Conservation (phyloP, 2,888 invertebrate genomes). For the Orthosia gothica region DNA sequence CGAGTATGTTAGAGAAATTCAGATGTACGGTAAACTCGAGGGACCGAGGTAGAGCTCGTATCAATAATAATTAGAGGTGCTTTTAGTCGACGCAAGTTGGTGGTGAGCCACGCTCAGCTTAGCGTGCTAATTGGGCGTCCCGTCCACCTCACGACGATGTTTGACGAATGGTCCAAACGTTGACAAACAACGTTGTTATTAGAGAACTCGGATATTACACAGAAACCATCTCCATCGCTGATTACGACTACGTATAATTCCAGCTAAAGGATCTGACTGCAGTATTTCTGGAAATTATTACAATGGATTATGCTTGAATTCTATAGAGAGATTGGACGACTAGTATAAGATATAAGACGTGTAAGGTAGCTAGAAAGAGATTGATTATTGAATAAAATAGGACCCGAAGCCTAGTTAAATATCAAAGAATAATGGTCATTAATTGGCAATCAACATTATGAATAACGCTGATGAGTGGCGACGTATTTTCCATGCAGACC, state of each 20-base stretch:
- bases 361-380: slow-evolving; percentile 4
- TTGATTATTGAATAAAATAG: slow-evolving; percentile 25
- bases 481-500: slow-evolving; percentile 44
- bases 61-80: slow-evolving; percentile 77
- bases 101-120: slow-evolving; percentile 71
- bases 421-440: slow-evolving; percentile 16
- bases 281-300: slow-evolving; percentile 45
- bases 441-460: slow-evolving; percentile 25
- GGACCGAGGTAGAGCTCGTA: slow-evolving; percentile 67
- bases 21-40: slow-evolving; percentile 61
- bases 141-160: slow-evolving; percentile 65
- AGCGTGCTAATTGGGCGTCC: slow-evolving; percentile 69
- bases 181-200: slow-evolving; percentile 70
- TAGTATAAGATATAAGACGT: slow-evolving; percentile 19
- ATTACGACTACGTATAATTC: slow-evolving; percentile 46
- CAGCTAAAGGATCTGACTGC: slow-evolving; percentile 27
- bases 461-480: slow-evolving; percentile 36
- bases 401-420: slow-evolving; percentile 14
- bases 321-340: not conserved
- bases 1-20: slow-evolving; percentile 57
- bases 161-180: slow-evolving; percentile 70
- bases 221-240: slow-evolving; percentile 42
- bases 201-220: slow-evolving; percentile 59
- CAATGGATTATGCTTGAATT: slow-evolving; percentile 22
- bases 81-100: slow-evolving; percentile 73